Evolutionary conservation across 2,113 vertebrate species (phyloP).

Genomic region (Alaudala cheleensis): DNA sequence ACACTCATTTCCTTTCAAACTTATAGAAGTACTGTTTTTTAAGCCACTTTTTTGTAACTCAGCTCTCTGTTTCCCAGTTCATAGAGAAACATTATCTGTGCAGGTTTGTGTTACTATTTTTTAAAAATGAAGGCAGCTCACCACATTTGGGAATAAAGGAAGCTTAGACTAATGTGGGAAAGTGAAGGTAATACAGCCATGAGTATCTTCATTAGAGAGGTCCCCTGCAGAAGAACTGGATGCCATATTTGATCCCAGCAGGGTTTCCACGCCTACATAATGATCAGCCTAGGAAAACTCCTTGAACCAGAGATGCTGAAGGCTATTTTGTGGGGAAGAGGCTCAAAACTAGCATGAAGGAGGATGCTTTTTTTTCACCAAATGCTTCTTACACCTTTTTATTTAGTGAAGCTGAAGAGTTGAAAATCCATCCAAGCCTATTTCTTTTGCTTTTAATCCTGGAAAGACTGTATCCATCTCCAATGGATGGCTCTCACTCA

Average conservation of each 20-base stretch:
- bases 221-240: neutral
- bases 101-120: neutral
- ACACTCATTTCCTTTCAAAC: neutral
- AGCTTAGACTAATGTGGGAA: neutral
- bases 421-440: conserved; percentile 87
- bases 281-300: neutral
- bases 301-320: neutral
- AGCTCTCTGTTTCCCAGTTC: neutral
- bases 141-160: neutral
- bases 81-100: neutral
- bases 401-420: conserved; percentile 64
- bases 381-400: neutral
- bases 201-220: neutral
- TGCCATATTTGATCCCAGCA: neutral
- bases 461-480: conserved; percentile 92
- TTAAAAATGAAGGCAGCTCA: neutral
- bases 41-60: neutral
- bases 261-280: neutral
- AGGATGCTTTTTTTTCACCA: neutral
- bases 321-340: neutral
- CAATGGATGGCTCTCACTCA: conserved; percentile 90
- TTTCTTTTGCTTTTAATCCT: conserved; percentile 91
- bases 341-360: neutral
- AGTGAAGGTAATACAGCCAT: neutral
- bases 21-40: neutral